These are phyloP conservation scores for Pardosa pseudoannulata DNA, from an alignment of 2,888 invertebrate species.

Conservation along the genomic window DNA sequence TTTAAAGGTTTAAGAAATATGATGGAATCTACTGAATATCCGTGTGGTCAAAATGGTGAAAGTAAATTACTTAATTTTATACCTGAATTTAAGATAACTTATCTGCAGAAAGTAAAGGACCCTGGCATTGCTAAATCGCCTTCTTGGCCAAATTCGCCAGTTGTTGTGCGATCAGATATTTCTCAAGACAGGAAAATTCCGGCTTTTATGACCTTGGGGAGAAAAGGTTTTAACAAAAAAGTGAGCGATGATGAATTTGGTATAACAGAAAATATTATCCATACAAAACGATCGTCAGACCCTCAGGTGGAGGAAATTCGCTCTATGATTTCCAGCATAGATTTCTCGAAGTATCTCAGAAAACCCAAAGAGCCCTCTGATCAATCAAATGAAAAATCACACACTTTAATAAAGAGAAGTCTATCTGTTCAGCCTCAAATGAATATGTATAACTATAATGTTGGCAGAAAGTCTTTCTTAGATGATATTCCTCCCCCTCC, in stretches of 20 bases:
- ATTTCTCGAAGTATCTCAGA: slow-evolving; percentile 58
- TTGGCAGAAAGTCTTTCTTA: slow-evolving; percentile 35
- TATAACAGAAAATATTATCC: neutral
- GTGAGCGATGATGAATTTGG: slow-evolving; percentile 26
- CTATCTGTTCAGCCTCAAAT: slow-evolving; percentile 51
- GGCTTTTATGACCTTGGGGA: slow-evolving; percentile 62
- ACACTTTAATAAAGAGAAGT: slow-evolving; percentile 21
- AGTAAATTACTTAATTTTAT: slow-evolving; percentile 33
- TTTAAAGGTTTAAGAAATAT: too few species aligned
- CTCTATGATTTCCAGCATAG: slow-evolving; percentile 49
- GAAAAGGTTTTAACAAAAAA: slow-evolving; percentile 28
- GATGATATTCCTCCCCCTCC: slow-evolving; percentile 58
- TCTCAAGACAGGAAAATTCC: slow-evolving; percentile 49
- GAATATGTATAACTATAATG: neutral
- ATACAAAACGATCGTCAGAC: neutral
- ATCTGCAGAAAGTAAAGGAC: slow-evolving; percentile 26
- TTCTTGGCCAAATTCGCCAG: slow-evolving; percentile 56
- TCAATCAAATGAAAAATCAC: neutral
- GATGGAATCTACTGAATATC: slow-evolving; percentile 36
- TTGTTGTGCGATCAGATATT: slow-evolving; percentile 40
- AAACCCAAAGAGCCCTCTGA: slow-evolving; percentile 11
- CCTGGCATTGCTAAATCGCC: slow-evolving; percentile 47
- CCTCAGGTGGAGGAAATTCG: slow-evolving; percentile 50
- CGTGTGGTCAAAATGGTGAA: slow-evolving; percentile 29
- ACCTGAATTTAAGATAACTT: slow-evolving; percentile 50